phyloP scores from a whole-genome alignment of 2,797 vertebrate species.

The Okamejei kenojei region DNA sequence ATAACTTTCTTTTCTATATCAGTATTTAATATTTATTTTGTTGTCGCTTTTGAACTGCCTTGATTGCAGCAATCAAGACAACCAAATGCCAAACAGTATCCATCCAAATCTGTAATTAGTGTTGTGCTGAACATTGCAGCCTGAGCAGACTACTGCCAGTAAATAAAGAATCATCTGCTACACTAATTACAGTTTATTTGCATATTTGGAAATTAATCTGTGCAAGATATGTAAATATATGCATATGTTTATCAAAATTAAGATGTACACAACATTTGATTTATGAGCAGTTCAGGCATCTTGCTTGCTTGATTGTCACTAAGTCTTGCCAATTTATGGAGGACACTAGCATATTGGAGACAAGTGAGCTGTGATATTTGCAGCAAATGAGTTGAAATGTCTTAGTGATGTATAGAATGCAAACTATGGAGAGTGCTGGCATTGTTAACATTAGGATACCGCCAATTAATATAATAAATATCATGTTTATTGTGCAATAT shows the following conservation, averaged over 20 bases:
- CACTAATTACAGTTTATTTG: conserved; percentile 32
- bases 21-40: conserved; percentile 35
- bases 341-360: background rate
- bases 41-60: conserved; percentile 29
- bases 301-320: background rate
- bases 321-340: conserved; percentile 19
- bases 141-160: conserved; percentile 16
- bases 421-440: background rate
- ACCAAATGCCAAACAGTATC: conserved; percentile 18
- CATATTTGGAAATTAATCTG: conserved; percentile 38
- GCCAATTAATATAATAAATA: background rate
- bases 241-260: conserved; percentile 33
- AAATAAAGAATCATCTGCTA: conserved; percentile 26
- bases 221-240: conserved; percentile 33
- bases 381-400: background rate
- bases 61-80: background rate
- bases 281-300: conserved; percentile 29
- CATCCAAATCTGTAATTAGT: conserved; percentile 25
- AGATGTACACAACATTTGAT: conserved; percentile 28
- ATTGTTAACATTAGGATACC: background rate
- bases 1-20: conserved; percentile 13
- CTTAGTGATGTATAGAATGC: background rate
- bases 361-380: conserved; percentile 12
- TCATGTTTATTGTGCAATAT: too few species aligned
- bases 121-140: conserved; percentile 5